Conservation (phyloP, 1,140 invertebrate species). For the Sinonovacula constricta region DNA sequence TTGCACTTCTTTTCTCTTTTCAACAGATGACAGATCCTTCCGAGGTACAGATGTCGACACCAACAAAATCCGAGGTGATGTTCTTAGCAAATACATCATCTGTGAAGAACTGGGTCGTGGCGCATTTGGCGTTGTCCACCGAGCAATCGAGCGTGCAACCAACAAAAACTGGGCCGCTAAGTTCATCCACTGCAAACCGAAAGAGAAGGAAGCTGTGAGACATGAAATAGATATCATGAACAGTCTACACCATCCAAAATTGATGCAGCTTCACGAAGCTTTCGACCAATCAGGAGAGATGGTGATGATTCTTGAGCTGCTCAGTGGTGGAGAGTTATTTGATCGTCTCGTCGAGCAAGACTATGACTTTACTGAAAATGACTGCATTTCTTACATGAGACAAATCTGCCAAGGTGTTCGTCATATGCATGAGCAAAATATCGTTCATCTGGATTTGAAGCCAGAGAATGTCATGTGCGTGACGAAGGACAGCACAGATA, state of each 20-base stretch:
- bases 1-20: too few relatives aligned
- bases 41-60: constrained; percentile 68
- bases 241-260: constrained; percentile 96
- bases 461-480: constrained; percentile 99
- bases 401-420: constrained; percentile 98
- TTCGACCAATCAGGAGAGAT: constrained; percentile 99
- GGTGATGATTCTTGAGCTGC: constrained; percentile 99
- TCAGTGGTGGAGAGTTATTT: constrained; percentile 98
- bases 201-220: constrained; percentile 96
- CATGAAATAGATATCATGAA: constrained; percentile 99
- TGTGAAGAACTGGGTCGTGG: constrained; percentile 82
- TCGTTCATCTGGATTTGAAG: constrained; percentile 92
- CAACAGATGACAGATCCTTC: constrained; percentile 68
- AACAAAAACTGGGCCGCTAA: constrained; percentile 99
- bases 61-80: constrained; percentile 71
- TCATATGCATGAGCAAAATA: constrained; percentile 99
- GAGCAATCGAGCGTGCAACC: constrained; percentile 95
- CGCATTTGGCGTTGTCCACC: constrained; percentile 98
- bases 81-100: constrained; percentile 77
- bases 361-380: constrained; percentile 97
- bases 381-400: constrained; percentile 99
- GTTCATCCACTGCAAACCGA: constrained; percentile 96
- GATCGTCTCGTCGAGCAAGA: constrained; percentile 97
- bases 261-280: constrained; percentile 98
- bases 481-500: constrained; percentile 93